Conservation (phyloP, 2,113 vertebrate species). For the Takifugu flavidus region DNA sequence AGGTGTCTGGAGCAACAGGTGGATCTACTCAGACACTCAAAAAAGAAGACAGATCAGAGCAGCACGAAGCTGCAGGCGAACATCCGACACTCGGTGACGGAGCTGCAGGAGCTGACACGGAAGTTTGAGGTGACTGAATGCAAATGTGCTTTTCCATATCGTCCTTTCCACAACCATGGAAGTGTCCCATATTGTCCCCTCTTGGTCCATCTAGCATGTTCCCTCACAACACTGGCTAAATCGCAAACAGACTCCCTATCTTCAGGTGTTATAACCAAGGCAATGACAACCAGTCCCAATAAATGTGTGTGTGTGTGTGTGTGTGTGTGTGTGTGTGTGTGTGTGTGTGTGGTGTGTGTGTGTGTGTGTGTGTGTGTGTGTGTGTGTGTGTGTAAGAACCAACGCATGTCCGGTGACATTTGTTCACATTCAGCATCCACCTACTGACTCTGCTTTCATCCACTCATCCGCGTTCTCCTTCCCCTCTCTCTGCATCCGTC, state of each 20-base stretch:
- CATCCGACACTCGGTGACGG: conserved; percentile 36
- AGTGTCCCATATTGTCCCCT: too few relatives aligned
- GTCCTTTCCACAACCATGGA: background rate
- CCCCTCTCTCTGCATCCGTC: conserved; percentile 11
- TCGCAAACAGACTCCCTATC: too few relatives aligned
- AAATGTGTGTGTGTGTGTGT: too few relatives aligned
- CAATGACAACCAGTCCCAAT: too few relatives aligned
- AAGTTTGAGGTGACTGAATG: conserved; percentile 53
- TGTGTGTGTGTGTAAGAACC: background rate
- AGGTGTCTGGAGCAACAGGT: conserved; percentile 61
- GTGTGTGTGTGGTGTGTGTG: background rate
- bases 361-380: background rate
- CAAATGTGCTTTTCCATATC: background rate
- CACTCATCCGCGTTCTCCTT: conserved; percentile 1
- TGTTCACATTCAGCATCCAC: conserved; percentile 5
- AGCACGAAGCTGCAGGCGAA: conserved; percentile 51
- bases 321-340: background rate
- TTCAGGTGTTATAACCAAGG: too few relatives aligned
- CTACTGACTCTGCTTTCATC: conserved; percentile 20
- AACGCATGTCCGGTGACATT: background rate
- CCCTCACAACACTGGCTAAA: too few relatives aligned
- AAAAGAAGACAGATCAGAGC: conserved; percentile 49
- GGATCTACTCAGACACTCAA: conserved; percentile 55
- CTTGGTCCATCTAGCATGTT: too few relatives aligned
- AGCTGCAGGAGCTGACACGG: conserved; percentile 58